Evolutionary conservation across 35 echinoderm and acorn worm genomes (phyloP).

Genomic region (Nesometra sesokonis): DNA sequence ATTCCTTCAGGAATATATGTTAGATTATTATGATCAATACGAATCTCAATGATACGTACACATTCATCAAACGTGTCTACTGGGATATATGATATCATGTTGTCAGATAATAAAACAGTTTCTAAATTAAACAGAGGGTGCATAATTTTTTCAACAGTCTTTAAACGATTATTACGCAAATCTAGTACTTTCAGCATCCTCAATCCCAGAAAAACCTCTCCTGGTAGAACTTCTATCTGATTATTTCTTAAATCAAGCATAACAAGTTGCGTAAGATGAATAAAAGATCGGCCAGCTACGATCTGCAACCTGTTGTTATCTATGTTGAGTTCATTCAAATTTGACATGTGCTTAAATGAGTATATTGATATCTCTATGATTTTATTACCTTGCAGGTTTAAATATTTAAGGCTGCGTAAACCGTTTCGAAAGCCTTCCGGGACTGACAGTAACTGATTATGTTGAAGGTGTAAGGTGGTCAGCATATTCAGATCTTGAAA

Average conservation of each 20-base stretch:
- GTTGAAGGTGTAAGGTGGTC: neutral
- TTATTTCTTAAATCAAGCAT: neutral
- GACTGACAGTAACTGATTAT: neutral
- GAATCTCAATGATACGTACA: neutral
- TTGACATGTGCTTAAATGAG: neutral
- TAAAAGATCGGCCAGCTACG: neutral
- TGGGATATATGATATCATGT: neutral
- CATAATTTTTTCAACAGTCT: neutral
- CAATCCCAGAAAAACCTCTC: neutral
- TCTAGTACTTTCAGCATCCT: neutral
- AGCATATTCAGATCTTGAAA: neutral
- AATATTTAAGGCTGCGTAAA: neutral
- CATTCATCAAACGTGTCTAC: neutral
- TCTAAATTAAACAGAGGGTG: neutral
- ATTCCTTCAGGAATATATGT: neutral
- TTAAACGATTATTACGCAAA: neutral
- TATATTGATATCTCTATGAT: neutral
- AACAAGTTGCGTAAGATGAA: neutral
- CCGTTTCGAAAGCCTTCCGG: neutral
- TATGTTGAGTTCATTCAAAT: neutral
- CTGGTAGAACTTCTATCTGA: neutral
- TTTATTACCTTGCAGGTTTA: neutral
- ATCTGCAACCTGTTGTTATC: neutral
- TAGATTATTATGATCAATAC: neutral
- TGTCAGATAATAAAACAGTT: neutral